Evolutionary conservation across 2,888 invertebrate species (phyloP), one percentile per base, ranked within the genome.

Genomic region (Andrena camellia): DNA sequence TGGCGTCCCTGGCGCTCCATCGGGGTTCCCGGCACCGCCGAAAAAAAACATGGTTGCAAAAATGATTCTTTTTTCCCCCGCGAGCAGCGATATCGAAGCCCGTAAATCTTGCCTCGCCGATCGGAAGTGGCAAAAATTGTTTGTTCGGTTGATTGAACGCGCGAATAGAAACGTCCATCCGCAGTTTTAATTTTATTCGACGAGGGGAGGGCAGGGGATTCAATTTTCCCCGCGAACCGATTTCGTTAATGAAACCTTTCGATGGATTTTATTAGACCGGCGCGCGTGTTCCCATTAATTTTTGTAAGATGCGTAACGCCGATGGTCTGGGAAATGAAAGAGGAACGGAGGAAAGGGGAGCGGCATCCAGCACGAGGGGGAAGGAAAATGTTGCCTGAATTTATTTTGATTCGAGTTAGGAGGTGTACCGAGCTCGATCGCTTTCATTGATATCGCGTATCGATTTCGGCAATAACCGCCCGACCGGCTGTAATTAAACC

Each of bases 371-470:
- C 35, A 54, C 31, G 57, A 31, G 31, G 31, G 13, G 59, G 2
- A 31, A 23, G 2, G 42, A 33, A 33, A 60, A n/a, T 31, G 31
- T 23, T 10, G 7, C 13, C 26, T 8, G 35, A 29, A 23, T 42
- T 72, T 76, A 72, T 72, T 78, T 73, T 60, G 35, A 60, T 74
- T 59, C 48, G 31, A 17, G 35, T 31, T 23, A 10, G 57, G 13
- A 52, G 35, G 52, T 62, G 68, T 69, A 54, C 50, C 17, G 54
- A 52, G 10, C 60, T 52, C 8, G 50, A 64, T 50, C 57, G 57
- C 68, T 79, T 79, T 59, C 64, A 63, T 69, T 33, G 76, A 74
- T 79, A 76, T 79, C 76, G 69, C 76, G 35, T 76, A 75, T 79
- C 76, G 78, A 76, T 79, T 76, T 76, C 64, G 76, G 69, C 75